phyloP scores from a whole-genome alignment of 2,797 vertebrate species.

The Eutrigla gurnardus region DNA sequence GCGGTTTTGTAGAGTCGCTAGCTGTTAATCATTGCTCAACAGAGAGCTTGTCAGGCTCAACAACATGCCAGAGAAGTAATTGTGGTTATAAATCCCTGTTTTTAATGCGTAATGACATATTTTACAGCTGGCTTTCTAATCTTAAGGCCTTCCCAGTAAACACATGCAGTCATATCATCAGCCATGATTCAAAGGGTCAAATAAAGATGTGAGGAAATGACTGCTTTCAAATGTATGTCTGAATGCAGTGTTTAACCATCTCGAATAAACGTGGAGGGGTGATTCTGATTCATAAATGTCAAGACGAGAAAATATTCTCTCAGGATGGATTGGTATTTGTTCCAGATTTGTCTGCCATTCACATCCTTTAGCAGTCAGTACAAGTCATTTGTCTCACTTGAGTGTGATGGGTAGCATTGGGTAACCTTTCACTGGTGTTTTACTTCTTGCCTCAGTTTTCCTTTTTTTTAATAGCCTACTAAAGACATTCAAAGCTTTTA shows the following conservation, averaged over 20 bases:
- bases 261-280: not conserved
- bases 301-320: constrained; percentile 1
- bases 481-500: constrained; percentile 58
- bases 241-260: constrained; percentile 14
- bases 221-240: constrained; percentile 9
- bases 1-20: constrained; percentile 76
- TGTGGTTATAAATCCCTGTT: constrained; percentile 72
- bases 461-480: constrained; percentile 12
- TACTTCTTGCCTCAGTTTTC: constrained; percentile 41
- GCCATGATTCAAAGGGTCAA: constrained; percentile 38
- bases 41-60: constrained; percentile 73
- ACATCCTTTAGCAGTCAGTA: constrained; percentile 26
- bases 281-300: constrained; percentile 24
- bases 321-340: not conserved
- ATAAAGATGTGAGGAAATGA: constrained; percentile 35
- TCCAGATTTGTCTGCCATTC: not conserved
- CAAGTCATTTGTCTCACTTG: constrained; percentile 16
- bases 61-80: constrained; percentile 77
- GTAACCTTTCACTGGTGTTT: constrained; percentile 46
- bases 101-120: constrained; percentile 72
- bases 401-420: constrained; percentile 33
- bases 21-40: constrained; percentile 87
- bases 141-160: constrained; percentile 64
- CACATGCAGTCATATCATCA: constrained; percentile 46
- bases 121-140: constrained; percentile 77